Conservation (phyloP, 2,888 invertebrate species). For the Papilio demoleus region DNA sequence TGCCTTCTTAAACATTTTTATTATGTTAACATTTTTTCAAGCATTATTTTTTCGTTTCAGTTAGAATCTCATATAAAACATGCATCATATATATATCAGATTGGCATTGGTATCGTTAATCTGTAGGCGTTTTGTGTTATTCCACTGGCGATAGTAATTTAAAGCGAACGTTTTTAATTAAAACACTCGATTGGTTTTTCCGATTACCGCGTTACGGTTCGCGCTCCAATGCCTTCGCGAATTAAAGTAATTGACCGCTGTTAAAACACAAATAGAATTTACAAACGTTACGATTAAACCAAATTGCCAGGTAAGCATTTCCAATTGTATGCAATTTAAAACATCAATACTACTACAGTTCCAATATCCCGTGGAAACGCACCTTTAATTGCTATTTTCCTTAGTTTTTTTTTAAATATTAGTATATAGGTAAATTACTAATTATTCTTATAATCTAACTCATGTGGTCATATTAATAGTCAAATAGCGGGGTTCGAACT, state of each 20-base stretch:
- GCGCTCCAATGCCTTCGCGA: constrained; percentile 31
- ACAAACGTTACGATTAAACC: constrained; percentile 8
- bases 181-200: constrained; percentile 39
- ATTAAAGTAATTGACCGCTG: constrained; percentile 40
- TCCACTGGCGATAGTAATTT: constrained; percentile 32
- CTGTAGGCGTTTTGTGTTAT: constrained; percentile 20
- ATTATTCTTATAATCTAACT: too few species aligned
- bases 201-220: constrained; percentile 36
- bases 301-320: constrained; percentile 14
- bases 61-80: not conserved
- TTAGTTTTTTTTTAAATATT: not conserved
- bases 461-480: too few species aligned
- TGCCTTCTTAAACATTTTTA: too few species aligned
- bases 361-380: not conserved
- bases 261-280: constrained; percentile 34
- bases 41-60: too few species aligned
- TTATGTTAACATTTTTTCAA: too few species aligned
- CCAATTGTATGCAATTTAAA: not conserved
- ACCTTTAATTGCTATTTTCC: not conserved
- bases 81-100: not conserved
- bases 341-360: not conserved
- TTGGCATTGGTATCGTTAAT: constrained; percentile 7
- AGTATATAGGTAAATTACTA: too few species aligned
- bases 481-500: too few species aligned
- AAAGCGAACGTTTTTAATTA: constrained; percentile 35